Evolutionary conservation across 2,797 vertebrate genomes (phyloP), one percentile per base, ranked within the genome.

Genomic region (Sebastes paucispinis): DNA sequence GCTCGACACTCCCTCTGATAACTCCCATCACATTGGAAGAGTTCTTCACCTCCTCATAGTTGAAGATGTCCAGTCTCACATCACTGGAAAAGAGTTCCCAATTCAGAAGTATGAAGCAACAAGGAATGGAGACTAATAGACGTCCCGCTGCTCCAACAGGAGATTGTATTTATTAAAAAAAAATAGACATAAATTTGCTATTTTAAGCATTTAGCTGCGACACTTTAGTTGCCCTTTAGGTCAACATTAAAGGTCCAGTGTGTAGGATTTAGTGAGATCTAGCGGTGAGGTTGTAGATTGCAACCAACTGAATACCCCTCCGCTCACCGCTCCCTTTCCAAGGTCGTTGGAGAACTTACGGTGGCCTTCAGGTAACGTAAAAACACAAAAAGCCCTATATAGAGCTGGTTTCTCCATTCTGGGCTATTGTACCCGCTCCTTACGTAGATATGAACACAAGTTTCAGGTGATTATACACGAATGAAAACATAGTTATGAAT

Each of bases 1-100:
- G 97, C 76, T 98, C 97, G 4, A 96, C 95, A 0, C 95, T 96
- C 63, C 97, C 97, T 8, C 90, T 94, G 82, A 98, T 98, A 24
- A 98, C 79, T n/a, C 97, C 97, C 95, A 98, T 96, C 63, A 98
- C 97, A 4, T 98, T 98, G 47, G 96, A 94, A 6, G 97, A 97
- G 39, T 94, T 91, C 68, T 86, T 95, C 57, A 96, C 50, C 68
- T 85, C 86, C 59, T 65, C 91, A 0, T 25, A 16, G 90, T 98
- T 98, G 84, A 93, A 83, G 36, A 97, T 89, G 4, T 95, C 96
- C 83, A 98, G 63, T 43, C 95, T 94, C 70, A 98, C 97, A 6
- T 97, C 92, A 57, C 97, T 98, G 83, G 14, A 76, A 82, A 24
- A 77, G 14, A 76, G 18, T 20, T 16, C 66, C 20, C 54, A 20